These are phyloP conservation scores for Aricia agestis DNA, from an alignment of 1,140 invertebrate species.

Conservation along the genomic window DNA sequence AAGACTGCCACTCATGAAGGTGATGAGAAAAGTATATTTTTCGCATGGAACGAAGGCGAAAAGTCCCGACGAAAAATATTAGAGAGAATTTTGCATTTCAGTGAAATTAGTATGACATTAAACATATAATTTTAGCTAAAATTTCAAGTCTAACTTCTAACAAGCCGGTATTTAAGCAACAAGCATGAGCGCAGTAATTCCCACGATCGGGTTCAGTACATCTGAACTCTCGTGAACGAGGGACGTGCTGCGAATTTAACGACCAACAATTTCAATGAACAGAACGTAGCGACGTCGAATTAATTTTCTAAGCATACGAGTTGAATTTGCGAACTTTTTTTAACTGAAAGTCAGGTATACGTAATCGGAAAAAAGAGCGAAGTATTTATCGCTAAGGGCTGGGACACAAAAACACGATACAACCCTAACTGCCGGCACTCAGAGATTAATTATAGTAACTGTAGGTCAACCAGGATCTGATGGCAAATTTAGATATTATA, in stretches of 20 bases:
- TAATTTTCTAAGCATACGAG: neutral
- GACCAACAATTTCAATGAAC: neutral
- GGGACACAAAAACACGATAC: too few relatives aligned
- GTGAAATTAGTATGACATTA: too few relatives aligned
- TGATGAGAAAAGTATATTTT: too few relatives aligned
- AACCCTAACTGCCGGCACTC: too few relatives aligned
- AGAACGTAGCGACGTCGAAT: neutral
- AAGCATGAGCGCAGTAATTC: neutral
- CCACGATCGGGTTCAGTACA: neutral
- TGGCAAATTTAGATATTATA: too few relatives aligned
- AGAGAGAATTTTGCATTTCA: too few relatives aligned
- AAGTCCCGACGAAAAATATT: too few relatives aligned
- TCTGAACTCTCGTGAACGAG: constrained; percentile 2
- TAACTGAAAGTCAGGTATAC: neutral
- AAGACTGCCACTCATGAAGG: too few relatives aligned
- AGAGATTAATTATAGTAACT: too few relatives aligned
- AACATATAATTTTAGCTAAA: neutral
- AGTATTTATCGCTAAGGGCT: neutral
- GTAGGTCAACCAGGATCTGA: too few relatives aligned
- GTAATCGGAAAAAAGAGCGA: neutral
- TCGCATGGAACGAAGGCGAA: too few relatives aligned
- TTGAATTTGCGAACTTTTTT: neutral
- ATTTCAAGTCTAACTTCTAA: neutral
- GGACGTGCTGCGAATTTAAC: neutral
- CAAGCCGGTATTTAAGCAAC: neutral